Base-by-base conservation (phyloP, 2,113 vertebrate genomes). In the Xyrauchen texanus region DNA sequence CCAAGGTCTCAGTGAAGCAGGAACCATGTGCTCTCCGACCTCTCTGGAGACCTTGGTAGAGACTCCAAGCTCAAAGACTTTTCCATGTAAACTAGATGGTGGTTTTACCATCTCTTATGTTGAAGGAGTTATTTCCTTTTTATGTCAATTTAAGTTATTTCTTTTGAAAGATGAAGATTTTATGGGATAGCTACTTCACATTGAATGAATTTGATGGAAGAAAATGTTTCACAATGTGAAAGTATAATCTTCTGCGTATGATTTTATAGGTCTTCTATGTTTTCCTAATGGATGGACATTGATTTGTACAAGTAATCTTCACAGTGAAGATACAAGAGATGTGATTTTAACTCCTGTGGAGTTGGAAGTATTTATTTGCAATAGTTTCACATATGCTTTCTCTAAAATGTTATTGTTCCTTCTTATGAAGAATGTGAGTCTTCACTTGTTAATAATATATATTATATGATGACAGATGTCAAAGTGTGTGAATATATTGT, bases 21-120 rank as follows among this genome's bases (percentile, higher is more conserved):
- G 80, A 51, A 64, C 46, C 68, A 5, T 49, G 69, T n/a, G 44
- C 74, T 5, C 84, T 52, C 65, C 80, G 53, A 0, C 7, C 88
- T 11, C 83, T 94, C 80, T 94, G 93, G 94, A 93, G 93, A 76
- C 93, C 93, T 4, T 94, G 93, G 93, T 91, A 89, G 52, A 52
- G 52, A 52, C 61, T 34, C 34, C 57, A 55, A 4, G 16, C 15
- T 21, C 5, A 63, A 46, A 83, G 65, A 80, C 73, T 72, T 63
- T 79, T 8, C 42, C 45, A 71, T 46, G 5, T 62, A 69, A 66
- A 58, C 81, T 71, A 76, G 81, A 86, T 84, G 82, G 83, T 63
- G 71, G 77, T n/a, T 83, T 60, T 51, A 61, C 81, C 71, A 46
- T 85, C 84, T 60, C 63, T 57, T 15, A 57, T 57, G 55, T 57